Evolutionary conservation across 1,140 invertebrate species (phyloP).

Genomic region (Eriosoma lanigerum): DNA sequence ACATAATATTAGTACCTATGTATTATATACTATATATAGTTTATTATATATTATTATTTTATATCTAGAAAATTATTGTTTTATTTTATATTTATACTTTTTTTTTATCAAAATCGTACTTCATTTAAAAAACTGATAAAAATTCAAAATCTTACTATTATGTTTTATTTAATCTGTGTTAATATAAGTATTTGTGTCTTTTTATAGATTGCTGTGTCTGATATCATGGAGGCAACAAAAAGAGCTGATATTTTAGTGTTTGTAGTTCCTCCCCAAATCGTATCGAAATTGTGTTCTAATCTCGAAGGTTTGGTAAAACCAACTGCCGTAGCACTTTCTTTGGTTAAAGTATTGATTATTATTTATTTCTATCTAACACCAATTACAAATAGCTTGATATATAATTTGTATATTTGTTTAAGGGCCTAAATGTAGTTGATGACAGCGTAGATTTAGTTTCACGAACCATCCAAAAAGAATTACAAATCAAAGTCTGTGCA

Average conservation of each 20-base stretch:
- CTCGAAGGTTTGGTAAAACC: conserved; percentile 87
- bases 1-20: too few relatives aligned
- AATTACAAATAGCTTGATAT: too few relatives aligned
- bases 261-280: conserved; percentile 97
- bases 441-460: conserved; percentile 95
- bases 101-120: too few relatives aligned
- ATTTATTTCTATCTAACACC: too few relatives aligned
- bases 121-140: too few relatives aligned
- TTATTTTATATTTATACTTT: too few relatives aligned
- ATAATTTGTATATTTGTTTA: conserved; percentile 55
- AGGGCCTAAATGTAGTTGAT: conserved; percentile 86
- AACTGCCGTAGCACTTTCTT: conserved; percentile 84
- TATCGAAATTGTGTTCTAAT: conserved; percentile 79
- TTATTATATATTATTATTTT: too few relatives aligned
- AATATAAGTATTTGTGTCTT: too few relatives aligned
- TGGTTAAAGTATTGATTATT: conserved; percentile 79
- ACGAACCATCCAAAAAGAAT: conserved; percentile 80
- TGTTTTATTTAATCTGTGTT: too few relatives aligned
- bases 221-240: conserved; percentile 84
- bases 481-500: conserved; percentile 89
- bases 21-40: too few relatives aligned
- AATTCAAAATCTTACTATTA: too few relatives aligned
- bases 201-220: conserved; percentile 84
- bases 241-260: conserved; percentile 96
- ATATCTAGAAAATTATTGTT: too few relatives aligned